Evolutionary conservation across 2,113 vertebrate genomes (phyloP), one percentile per base, ranked within the genome.

Genomic region (Rutilus rutilus): DNA sequence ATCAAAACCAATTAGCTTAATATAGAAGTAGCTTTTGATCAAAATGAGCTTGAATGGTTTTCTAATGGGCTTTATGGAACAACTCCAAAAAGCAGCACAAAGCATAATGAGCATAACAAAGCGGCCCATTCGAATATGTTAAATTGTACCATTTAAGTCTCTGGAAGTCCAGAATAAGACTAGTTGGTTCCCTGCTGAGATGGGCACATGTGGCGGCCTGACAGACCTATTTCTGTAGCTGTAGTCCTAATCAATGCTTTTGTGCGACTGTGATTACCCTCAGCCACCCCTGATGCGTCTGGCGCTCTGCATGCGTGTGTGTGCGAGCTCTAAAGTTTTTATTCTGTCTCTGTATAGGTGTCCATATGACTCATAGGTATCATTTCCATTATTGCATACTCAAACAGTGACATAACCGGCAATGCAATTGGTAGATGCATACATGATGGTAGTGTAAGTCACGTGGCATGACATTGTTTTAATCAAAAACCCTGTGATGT

Each of bases 241-340:
- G 59, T 5, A 5, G 3, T 47, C 0, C 69, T 78, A 84, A 91
- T 91, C 87, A 91, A 88, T 90, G 71, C 77, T 71, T 85, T 84
- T 86, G 81, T 88, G 64, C 74, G 23, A 47, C 65, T 75, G 71
- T 86, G 85, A 86, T 88, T 88, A 75, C 75, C 57, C 25, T 21
- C 25, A 59, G n/a, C 60, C 80, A 23, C 76, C 62, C 23, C 57
- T 60, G 69, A 73, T n/a, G 19, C 25, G 45, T 1, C 77, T 65
- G 64, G n/a, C 62, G 2, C 39, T 50, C 36, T 50, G n/a, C 15
- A 14, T 79, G 50, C 84, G 64, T 60, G 64, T 60, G 62, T 71
- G 78, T 5, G 75, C 78, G 5, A 77, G 30, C 30, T 52, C 84
- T 64, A 21, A 47, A 79, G 52, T 59, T 75, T 67, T 39, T 30